These are phyloP conservation scores for Dermolepida albohirtum DNA, from an alignment of 2,888 invertebrate genomes.

Conservation along the genomic window DNA sequence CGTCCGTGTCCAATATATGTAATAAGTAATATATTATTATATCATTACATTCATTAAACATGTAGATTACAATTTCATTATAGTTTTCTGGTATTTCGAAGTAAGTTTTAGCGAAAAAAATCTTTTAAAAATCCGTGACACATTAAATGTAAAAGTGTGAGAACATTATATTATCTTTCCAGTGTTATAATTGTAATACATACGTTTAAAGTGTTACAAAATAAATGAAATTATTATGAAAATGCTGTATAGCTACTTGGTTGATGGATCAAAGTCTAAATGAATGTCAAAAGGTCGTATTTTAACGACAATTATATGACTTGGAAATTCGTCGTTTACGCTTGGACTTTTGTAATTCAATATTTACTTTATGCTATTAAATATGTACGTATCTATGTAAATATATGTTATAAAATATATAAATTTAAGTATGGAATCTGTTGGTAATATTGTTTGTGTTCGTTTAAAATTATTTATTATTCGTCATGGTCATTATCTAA, in stretches of 20 bases:
- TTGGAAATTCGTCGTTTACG: slow-evolving; percentile 52
- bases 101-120: too few relatives aligned
- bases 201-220: slow-evolving; percentile 17
- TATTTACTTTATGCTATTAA: slow-evolving; percentile 44
- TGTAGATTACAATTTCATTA: too few relatives aligned
- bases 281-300: slow-evolving; percentile 58
- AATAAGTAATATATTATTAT: slow-evolving; percentile 18
- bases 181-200: not conserved
- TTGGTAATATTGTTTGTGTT: slow-evolving; percentile 20
- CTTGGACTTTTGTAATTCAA: slow-evolving; percentile 47
- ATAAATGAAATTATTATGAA: slow-evolving; percentile 48
- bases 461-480: slow-evolving; percentile 22
- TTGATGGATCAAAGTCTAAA: slow-evolving; percentile 57
- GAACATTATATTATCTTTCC: too few relatives aligned
- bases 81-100: too few relatives aligned
- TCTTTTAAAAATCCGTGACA: too few relatives aligned
- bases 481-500: slow-evolving; percentile 32
- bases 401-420: not conserved
- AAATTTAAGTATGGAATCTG: not conserved
- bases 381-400: slow-evolving; percentile 22
- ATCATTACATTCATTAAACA: too few relatives aligned
- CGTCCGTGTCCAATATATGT: slow-evolving; percentile 6
- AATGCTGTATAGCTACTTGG: slow-evolving; percentile 50
- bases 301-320: slow-evolving; percentile 54
- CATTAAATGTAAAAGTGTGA: too few relatives aligned